Percentiles rank a stretch among this genome's conserved stretches.
Conservation (phyloP, 1,140 invertebrate genomes). For the Aphelinus atriplicis region DNA sequence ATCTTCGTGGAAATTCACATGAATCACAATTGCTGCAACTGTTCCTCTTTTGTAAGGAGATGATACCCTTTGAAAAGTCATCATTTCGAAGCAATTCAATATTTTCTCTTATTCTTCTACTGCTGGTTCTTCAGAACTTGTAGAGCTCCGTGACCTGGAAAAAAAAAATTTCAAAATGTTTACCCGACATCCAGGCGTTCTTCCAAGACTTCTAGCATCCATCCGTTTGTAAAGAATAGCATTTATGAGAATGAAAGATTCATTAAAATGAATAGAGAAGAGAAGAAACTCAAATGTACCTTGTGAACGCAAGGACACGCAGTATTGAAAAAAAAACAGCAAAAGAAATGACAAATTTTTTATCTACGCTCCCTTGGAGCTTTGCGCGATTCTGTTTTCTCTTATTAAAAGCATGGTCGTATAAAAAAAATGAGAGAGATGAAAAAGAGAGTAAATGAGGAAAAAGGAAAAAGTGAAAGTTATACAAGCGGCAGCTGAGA, state of each 20-base stretch:
- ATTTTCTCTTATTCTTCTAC: not conserved
- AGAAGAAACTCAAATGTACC: not conserved
- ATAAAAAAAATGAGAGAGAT: slow-evolving; percentile 33
- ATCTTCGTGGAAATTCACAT: too few relatives aligned
- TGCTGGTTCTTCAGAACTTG: slow-evolving; percentile 9
- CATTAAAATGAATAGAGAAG: not conserved
- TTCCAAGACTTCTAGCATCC: not conserved
- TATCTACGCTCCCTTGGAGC: not conserved
- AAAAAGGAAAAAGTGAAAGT: slow-evolving; percentile 39
- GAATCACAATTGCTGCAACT: too few relatives aligned
- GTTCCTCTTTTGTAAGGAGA: too few relatives aligned
- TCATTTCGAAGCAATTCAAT: slow-evolving; percentile 10
- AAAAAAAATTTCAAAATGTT: slow-evolving; percentile 3
- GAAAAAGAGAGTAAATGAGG: slow-evolving; percentile 25
- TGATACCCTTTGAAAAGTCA: not conserved
- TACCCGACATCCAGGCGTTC: not conserved
- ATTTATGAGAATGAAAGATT: not conserved
- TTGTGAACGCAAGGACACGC: slow-evolving; percentile 24
- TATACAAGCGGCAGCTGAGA: slow-evolving; percentile 47
- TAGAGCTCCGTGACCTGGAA: not conserved
- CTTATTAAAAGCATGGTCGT: slow-evolving; percentile 35
- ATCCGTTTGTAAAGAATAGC: slow-evolving; percentile 5
- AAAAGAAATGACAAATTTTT: slow-evolving; percentile 13
- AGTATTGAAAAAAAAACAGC: slow-evolving; percentile 2
- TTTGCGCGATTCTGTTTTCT: slow-evolving; percentile 21